These are phyloP conservation scores for Drosophila nasuta DNA, from an alignment of 1,140 invertebrate species.

Conservation along the genomic window DNA sequence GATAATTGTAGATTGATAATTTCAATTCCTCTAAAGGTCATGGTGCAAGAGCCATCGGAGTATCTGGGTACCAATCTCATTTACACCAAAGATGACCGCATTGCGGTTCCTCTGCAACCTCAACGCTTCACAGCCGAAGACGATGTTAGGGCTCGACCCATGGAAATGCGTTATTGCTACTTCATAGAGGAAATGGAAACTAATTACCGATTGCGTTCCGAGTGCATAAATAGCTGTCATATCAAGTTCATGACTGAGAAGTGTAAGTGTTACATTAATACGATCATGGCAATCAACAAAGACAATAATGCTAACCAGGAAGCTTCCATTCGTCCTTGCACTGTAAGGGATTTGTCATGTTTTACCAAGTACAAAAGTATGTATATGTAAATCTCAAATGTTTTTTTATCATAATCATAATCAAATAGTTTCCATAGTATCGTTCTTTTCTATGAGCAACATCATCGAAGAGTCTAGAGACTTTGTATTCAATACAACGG, in stretches of 20 bases:
- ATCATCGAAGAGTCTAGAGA: constrained; percentile 67
- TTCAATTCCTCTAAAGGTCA: constrained; percentile 41
- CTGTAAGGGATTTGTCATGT: constrained; percentile 45
- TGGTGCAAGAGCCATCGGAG: constrained; percentile 60
- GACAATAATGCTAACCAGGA: no score
- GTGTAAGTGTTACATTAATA: constrained; percentile 46
- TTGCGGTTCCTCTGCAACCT: constrained; percentile 60
- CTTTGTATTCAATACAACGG: constrained; percentile 49
- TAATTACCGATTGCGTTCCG: constrained; percentile 30
- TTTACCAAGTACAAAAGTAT: constrained; percentile 37
- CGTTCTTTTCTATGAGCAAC: constrained; percentile 69
- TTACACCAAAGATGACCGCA: constrained; percentile 60
- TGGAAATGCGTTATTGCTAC: constrained; percentile 61
- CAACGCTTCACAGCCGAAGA: constrained; percentile 58
- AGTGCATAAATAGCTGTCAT: constrained; percentile 61
- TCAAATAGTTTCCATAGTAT: constrained; percentile 25
- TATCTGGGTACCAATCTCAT: constrained; percentile 58
- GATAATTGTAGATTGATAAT: not conserved
- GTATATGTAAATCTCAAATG: not conserved
- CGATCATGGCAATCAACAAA: not conserved
- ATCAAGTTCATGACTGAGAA: constrained; percentile 44
- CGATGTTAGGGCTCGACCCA: constrained; percentile 57
- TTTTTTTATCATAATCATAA: no score
- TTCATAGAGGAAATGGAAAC: constrained; percentile 38
- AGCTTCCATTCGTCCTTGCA: constrained; percentile 1